Evolutionary conservation across 2,113 vertebrate species (phyloP).

Genomic region (Anoura caudifer): DNA sequence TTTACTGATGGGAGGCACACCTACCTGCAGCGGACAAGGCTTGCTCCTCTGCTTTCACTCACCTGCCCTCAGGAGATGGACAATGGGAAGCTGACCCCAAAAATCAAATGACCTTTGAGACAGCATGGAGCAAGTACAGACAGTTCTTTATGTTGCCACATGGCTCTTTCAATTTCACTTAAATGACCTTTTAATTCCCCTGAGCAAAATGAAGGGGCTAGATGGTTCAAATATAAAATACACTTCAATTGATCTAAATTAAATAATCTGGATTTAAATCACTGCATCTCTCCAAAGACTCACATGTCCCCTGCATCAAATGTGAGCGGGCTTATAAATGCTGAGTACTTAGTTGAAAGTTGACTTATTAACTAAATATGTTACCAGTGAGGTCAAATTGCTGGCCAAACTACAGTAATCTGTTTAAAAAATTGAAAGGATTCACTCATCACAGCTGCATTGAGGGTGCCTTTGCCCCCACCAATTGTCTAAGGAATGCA

Average conservation of each 20-base stretch:
- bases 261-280: conserved; percentile 38
- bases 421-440: conserved; percentile 31
- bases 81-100: not conserved
- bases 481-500: not conserved
- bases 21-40: not conserved
- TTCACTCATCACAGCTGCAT: not conserved
- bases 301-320: conserved; percentile 53
- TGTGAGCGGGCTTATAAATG: not conserved
- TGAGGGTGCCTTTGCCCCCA: not conserved
- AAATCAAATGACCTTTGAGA: conserved; percentile 33
- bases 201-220: conserved; percentile 50
- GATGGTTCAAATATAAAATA: conserved; percentile 52
- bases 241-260: conserved; percentile 39
- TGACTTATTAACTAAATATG: conserved; percentile 32
- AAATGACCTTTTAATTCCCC: conserved; percentile 43
- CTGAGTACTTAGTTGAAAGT: not conserved
- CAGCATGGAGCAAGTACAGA: not conserved
- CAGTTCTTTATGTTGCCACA: not conserved
- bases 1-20: conserved; percentile 43
- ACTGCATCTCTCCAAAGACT: not conserved
- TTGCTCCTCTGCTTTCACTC: not conserved
- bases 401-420: conserved; percentile 16
- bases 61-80: not conserved
- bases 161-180: conserved; percentile 19
- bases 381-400: conserved; percentile 22